A percentile compares a stretch with the other conserved stretches of the same genome.
Evolutionary conservation across 2,113 vertebrate species (phyloP).

Genomic region (Catharus fuscescens): DNA sequence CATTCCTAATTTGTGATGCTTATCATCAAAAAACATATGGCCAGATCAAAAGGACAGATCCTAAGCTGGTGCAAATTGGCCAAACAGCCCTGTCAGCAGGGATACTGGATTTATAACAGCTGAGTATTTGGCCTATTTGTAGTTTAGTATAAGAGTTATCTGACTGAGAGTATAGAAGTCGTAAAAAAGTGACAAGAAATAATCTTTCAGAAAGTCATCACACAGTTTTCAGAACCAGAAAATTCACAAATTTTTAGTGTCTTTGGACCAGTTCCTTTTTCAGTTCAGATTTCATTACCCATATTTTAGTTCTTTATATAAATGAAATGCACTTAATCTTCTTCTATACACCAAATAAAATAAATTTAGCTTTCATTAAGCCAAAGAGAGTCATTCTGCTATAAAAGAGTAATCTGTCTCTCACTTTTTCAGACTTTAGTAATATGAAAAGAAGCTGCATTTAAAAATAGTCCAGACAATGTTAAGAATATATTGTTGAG

Average conservation of each 20-base stretch:
- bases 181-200: neutral
- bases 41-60: neutral
- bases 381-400: neutral
- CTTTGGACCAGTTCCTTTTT: neutral
- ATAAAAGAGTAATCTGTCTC: neutral
- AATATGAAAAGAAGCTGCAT: neutral
- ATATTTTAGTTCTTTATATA: neutral
- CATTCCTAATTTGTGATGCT: conserved; percentile 32
- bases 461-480: neutral
- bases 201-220: neutral
- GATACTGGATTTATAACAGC: neutral
- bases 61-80: conserved; percentile 1
- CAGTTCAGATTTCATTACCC: neutral
- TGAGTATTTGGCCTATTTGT: neutral
- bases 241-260: neutral
- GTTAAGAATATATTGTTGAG: neutral
- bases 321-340: neutral
- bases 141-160: neutral
- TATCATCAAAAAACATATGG: neutral
- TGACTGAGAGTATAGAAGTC: neutral
- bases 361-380: neutral
- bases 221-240: neutral
- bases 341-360: neutral
- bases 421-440: neutral
- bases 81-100: neutral